Base-by-base conservation (phyloP, 2,797 vertebrate species). In the Accipiter fasciatus region DNA sequence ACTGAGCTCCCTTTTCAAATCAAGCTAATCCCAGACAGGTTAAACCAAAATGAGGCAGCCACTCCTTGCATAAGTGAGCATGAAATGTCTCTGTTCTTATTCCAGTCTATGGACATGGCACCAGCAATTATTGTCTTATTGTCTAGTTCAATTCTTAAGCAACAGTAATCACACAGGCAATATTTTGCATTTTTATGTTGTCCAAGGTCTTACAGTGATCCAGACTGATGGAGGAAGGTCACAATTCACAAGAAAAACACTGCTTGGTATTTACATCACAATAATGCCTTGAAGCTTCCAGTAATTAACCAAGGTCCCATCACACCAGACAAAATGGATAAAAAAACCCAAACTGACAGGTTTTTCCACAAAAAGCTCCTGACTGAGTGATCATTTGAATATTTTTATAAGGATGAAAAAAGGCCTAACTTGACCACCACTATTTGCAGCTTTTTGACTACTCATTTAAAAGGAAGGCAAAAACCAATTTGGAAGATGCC, bases 311-410 rank as follows among this genome's bases (percentile, higher is more conserved):
- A 24, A 49, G 46, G 13, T 69, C 10, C 29, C 29, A 81, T 44
- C 55, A 86, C 11, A 76, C 15, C 18, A 73, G 10, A 26, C 3
- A 64, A 80, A 89, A 64, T 4, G 1, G 5, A 28, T 24, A 26
- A 46, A 31, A 58, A 10, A 5, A 1, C 4, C 15, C 4, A 15
- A 13, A 6, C 0, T 1, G 2, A 15, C 7, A 77, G 16, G 6
- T 13, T 5, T 67, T 67, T 66, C 57, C 29, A 33, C n/a, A 82
- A 71, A 66, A 16, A 77, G 1, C 10, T 72, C 0, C 0, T 31
- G 25, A 44, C 14, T 6, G 2, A 61, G 15, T 15, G 26, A 65
- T 72, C 25, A 15, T 44, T 77, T 86, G 64, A 91, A 73, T 1
- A 52, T 81, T 42, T 55, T 22, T 9, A 37, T 40, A 55, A 42